These are phyloP conservation scores for Coturnix japonica DNA, from an alignment of 2,113 vertebrate genomes.

Conservation along the genomic window DNA sequence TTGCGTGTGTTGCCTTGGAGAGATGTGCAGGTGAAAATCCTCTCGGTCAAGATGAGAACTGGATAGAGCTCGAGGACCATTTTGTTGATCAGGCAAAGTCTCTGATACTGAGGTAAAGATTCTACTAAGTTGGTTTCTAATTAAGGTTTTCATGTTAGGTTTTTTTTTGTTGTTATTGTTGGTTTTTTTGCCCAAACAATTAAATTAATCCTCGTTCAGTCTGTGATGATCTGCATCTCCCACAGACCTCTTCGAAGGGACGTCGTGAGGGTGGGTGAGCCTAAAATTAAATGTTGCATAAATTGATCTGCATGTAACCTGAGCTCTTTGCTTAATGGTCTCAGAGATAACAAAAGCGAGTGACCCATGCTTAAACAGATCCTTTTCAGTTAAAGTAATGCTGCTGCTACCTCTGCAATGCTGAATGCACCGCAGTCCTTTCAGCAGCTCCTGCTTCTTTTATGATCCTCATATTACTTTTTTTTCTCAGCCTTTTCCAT, in stretches of 20 bases:
- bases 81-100: not conserved
- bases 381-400: constrained; percentile 27
- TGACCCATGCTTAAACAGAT: constrained; percentile 1
- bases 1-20: not conserved
- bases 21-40: not conserved
- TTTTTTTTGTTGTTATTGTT: not conserved
- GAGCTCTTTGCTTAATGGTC: constrained; percentile 26
- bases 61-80: not conserved
- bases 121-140: not conserved
- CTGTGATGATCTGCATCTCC: not conserved
- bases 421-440: not conserved
- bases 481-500: not conserved
- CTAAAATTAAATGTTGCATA: constrained; percentile 20
- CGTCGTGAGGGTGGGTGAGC: not conserved
- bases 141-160: not conserved
- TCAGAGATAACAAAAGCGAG: not conserved
- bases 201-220: not conserved
- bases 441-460: not conserved
- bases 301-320: not conserved
- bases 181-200: not conserved
- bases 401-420: not conserved
- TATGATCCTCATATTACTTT: not conserved
- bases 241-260: constrained; percentile 8
- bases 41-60: not conserved
- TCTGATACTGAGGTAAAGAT: not conserved